Base-by-base conservation (phyloP, 2,888 invertebrate species). In the Aricia artaxerxes region DNA sequence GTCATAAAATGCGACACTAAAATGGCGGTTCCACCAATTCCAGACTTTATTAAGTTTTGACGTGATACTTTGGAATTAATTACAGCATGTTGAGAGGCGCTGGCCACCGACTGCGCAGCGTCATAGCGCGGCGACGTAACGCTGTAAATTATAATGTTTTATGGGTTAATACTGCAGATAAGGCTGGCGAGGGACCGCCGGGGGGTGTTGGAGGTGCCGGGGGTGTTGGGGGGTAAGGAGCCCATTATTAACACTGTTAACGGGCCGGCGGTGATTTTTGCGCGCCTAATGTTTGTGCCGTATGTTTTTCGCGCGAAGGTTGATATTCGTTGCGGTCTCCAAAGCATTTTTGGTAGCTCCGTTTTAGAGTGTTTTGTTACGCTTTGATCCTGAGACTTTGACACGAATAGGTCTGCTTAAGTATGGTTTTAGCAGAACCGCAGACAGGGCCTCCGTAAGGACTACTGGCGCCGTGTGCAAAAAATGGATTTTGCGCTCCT, bases 141-240 rank as follows among this genome's bases (percentile, higher is more conserved):
- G 92, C 86, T 89, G 91, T 94, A 94, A 94, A 94, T 94, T 94
- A 94, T 92, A 92, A 94, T 94, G 94, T 93, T 94, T 94, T 94
- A 94, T 94, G 93, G 94, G 92, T 94, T 94, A 93, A 94, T 94
- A 94, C 93, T 89, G 91, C 88, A 94, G 94, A 94, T 94, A 94
- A 94, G 93, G 91, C 89, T 57, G 75, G 53, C 57, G 76, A 53
- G 76, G 76, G 53, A 53, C 24, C 73, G 40, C 73, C 75, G 75
- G 49, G 75, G 73, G 73, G 73, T 11, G 24, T 24, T 7, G 90
- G 87, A 90, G 90, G 91, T 90, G 91, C 91, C 92, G 89, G 78
- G 89, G 87, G 90, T 2, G 16, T 89, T 90, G 90, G 89, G 87
- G 90, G 90, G 91, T 90, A 91, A 92, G 93, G 89, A 90, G 91